phyloP scores from a whole-genome alignment of 2,888 invertebrate species.

The Pseudeuparius sepicola region DNA sequence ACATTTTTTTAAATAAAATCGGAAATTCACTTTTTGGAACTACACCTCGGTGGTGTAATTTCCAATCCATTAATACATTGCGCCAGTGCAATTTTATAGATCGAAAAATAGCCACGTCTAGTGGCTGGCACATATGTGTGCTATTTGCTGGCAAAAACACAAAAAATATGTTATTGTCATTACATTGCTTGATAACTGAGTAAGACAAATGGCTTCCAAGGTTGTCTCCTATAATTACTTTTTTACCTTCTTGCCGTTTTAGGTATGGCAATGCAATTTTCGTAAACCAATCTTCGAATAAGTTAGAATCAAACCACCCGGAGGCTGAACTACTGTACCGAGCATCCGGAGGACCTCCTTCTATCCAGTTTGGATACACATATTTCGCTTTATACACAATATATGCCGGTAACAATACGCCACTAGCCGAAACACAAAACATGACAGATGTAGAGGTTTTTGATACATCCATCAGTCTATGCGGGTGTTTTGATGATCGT shows the following conservation, averaged over 20 bases:
- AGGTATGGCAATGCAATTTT: background rate
- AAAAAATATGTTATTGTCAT: constrained; percentile 5
- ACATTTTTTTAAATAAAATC: too few relatives aligned
- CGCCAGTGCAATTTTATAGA: too few relatives aligned
- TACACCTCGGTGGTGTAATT: too few relatives aligned
- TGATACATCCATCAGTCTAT: constrained; percentile 21
- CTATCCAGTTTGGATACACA: too few relatives aligned
- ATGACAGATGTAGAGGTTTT: constrained; percentile 18
- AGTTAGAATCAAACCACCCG: too few relatives aligned
- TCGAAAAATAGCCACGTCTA: too few relatives aligned
- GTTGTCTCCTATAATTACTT: constrained; percentile 13
- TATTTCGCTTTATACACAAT: too few relatives aligned
- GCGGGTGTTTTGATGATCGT: constrained; percentile 23
- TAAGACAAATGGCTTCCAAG: constrained; percentile 11
- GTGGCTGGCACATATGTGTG: constrained; percentile 1
- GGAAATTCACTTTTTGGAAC: too few relatives aligned
- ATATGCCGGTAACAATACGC: constrained; percentile 8
- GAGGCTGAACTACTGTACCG: constrained; percentile 11
- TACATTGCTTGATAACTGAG: too few relatives aligned
- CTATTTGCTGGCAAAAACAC: constrained; percentile 7
- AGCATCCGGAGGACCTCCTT: constrained; percentile 11
- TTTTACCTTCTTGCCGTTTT: constrained; percentile 8
- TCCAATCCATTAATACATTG: too few relatives aligned
- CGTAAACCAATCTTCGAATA: background rate
- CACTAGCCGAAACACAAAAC: constrained; percentile 14